Percentiles rank a stretch among this genome's conserved stretches.
phyloP scores from a whole-genome alignment of 2,888 invertebrate genomes.

The Brachypalpus laphriformis region DNA sequence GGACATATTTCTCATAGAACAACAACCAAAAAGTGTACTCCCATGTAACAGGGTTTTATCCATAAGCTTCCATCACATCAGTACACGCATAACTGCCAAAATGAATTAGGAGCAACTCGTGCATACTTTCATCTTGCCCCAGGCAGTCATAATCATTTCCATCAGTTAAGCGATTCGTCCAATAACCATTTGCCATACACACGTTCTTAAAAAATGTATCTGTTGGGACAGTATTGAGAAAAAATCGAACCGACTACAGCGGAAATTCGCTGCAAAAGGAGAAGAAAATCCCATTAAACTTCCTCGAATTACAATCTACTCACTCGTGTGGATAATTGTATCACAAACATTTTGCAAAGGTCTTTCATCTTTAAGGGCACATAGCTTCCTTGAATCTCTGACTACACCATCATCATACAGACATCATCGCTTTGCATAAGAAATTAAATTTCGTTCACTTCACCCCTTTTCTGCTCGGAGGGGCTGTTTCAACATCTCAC shows the following conservation, averaged over 20 bases:
- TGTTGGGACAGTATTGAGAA: background rate
- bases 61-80: background rate
- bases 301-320: conserved; percentile 1
- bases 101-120: background rate
- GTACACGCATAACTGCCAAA: background rate
- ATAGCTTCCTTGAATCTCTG: background rate
- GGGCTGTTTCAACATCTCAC: background rate
- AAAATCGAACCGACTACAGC: background rate
- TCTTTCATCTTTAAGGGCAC: background rate
- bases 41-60: background rate
- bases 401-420: background rate
- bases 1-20: background rate
- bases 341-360: background rate
- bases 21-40: background rate
- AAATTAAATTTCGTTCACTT: background rate
- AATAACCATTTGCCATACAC: background rate
- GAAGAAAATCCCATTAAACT: background rate
- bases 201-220: background rate
- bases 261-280: background rate
- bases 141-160: background rate
- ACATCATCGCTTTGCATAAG: background rate
- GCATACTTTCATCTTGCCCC: background rate
- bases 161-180: background rate
- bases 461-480: background rate
- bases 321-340: conserved; percentile 10